Conservation (phyloP, 2,797 vertebrate genomes). For the Gobionotothen gibberifrons region DNA sequence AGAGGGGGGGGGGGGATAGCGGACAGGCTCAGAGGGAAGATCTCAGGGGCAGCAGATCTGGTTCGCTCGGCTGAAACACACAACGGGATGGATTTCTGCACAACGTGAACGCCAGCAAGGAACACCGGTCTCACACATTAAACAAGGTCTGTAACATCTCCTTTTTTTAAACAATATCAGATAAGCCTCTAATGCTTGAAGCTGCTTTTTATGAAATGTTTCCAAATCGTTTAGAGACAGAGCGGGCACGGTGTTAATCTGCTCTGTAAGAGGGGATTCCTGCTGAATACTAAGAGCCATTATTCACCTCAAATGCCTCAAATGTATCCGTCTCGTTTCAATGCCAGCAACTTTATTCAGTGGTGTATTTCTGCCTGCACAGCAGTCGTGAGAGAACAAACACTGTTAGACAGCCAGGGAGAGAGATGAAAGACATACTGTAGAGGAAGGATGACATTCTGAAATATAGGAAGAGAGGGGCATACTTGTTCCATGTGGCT, state of each 20-base stretch:
- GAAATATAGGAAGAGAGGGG: not conserved
- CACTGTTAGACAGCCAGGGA: not conserved
- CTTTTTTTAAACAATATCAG: not conserved
- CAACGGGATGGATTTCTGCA: conserved; percentile 71
- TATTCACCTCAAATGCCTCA: conserved; percentile 19
- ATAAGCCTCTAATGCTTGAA: not conserved
- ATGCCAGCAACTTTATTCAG: conserved; percentile 49
- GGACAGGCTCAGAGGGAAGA: conserved; percentile 39
- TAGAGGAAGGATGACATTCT: not conserved
- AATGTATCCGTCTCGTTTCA: not conserved
- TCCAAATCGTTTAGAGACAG: conserved; percentile 20
- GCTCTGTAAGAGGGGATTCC: conserved; percentile 11
- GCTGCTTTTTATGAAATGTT: conserved; percentile 21
- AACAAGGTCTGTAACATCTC: conserved; percentile 69
- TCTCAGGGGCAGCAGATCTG: conserved; percentile 63
- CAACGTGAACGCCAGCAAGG: conserved; percentile 52
- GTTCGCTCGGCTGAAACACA: conserved; percentile 55
- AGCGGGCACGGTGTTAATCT: conserved; percentile 12
- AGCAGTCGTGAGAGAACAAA: conserved; percentile 4
- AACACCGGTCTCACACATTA: conserved; percentile 35
- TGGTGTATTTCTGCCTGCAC: not conserved
- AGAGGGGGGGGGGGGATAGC: conserved; percentile 15
- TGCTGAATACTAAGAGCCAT: conserved; percentile 24
- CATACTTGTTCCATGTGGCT: conserved; percentile 5
- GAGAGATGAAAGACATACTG: not conserved